Conservation (phyloP, 2,797 vertebrate genomes). For the Jordanella pulchra region DNA sequence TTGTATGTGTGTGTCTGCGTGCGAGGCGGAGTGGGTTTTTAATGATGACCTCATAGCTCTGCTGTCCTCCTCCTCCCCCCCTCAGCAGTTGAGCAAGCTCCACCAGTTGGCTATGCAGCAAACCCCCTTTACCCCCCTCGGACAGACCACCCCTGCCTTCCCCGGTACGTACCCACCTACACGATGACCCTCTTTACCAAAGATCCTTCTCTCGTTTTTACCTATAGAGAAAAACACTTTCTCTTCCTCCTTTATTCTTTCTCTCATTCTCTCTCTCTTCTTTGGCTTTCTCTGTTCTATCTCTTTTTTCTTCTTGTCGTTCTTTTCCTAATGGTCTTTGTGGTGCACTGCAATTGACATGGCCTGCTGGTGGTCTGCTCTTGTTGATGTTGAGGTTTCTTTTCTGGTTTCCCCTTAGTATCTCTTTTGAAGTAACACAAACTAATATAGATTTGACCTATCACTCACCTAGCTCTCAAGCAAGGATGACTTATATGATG, state of each 20-base stretch:
- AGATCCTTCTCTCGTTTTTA: constrained; percentile 86
- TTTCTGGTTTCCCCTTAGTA: constrained; percentile 41
- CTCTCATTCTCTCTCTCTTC: constrained; percentile 72
- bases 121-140: constrained; percentile 98
- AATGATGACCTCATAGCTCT: constrained; percentile 99
- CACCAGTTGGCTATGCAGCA: constrained; percentile 99
- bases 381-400: constrained; percentile 76
- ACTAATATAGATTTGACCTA: not conserved
- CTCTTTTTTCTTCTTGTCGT: constrained; percentile 64
- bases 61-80: constrained; percentile 96
- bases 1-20: constrained; percentile 57
- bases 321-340: constrained; percentile 67
- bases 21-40: constrained; percentile 85
- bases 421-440: constrained; percentile 22
- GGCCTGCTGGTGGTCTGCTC: constrained; percentile 82
- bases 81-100: constrained; percentile 99
- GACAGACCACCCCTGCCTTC: constrained; percentile 99
- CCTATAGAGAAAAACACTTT: constrained; percentile 84
- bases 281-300: constrained; percentile 62
- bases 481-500: constrained; percentile 9
- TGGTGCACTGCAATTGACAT: constrained; percentile 73
- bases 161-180: constrained; percentile 97
- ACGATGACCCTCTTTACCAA: constrained; percentile 87
- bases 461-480: not conserved
- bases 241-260: constrained; percentile 79